Evolutionary conservation across 2,888 invertebrate genomes (phyloP).

Genomic region (Drosophila longiperda): DNA sequence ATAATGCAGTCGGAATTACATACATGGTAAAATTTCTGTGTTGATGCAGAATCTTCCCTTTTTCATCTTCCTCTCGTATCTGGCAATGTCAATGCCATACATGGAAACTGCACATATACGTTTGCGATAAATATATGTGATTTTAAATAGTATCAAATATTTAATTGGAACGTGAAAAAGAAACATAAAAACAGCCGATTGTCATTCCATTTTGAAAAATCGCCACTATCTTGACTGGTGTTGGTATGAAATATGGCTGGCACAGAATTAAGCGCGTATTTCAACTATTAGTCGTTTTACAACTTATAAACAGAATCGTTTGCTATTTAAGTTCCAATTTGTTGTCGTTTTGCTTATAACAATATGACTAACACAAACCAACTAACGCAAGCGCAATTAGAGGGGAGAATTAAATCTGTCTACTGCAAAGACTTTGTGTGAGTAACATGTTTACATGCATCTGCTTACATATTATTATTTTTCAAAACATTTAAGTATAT

Average conservation of each 20-base stretch:
- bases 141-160: not conserved
- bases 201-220: not conserved
- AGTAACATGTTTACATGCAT: conserved; percentile 13
- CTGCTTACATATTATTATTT: not conserved
- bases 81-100: no score
- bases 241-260: not conserved
- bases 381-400: conserved; percentile 9
- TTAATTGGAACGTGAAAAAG: not conserved
- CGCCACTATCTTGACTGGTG: conserved; percentile 6
- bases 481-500: not conserved
- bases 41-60: no score
- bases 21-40: no score
- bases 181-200: not conserved
- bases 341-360: not conserved
- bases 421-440: conserved; percentile 67
- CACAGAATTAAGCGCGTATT: conserved; percentile 4
- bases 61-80: no score
- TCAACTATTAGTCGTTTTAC: not conserved
- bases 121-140: no score
- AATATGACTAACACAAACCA: not conserved
- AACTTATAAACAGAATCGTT: not conserved
- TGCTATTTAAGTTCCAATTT: not conserved
- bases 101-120: no score
- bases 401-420: conserved; percentile 58
- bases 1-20: not conserved